phyloP scores from a whole-genome alignment of 92 coral and sea anemone genomes.

The Umimayanthus chanpuru region DNA sequence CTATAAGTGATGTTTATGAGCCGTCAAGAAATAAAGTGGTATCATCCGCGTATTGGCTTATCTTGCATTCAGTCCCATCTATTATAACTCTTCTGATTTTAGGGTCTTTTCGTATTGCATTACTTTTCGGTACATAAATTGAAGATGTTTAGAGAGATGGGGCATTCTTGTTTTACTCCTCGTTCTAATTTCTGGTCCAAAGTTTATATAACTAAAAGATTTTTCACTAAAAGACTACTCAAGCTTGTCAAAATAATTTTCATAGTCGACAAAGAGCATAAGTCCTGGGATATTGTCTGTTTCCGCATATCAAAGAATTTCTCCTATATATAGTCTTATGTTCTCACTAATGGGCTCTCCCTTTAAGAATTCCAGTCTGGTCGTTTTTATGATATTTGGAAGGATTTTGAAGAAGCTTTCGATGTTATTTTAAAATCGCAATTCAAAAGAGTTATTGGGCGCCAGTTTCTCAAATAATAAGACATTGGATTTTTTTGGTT shows the following conservation, averaged over 20 bases:
- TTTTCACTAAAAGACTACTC: constrained; percentile 38
- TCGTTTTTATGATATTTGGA: too few relatives aligned
- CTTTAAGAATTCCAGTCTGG: neutral
- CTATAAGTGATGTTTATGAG: neutral
- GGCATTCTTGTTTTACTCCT: constrained; percentile 22
- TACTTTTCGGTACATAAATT: constrained; percentile 34
- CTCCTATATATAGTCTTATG: constrained; percentile 30
- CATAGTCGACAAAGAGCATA: neutral
- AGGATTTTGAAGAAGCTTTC: too few relatives aligned
- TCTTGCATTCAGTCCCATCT: constrained; percentile 30
- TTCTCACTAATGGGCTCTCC: neutral
- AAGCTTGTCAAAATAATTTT: neutral
- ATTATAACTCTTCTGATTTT: constrained; percentile 8
- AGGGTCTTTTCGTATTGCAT: constrained; percentile 1
- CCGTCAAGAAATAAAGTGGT: too few relatives aligned
- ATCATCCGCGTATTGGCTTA: neutral
- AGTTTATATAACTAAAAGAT: neutral
- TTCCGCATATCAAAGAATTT: constrained; percentile 34
- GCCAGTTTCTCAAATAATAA: too few relatives aligned
- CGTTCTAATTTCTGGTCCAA: neutral
- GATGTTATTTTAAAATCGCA: too few relatives aligned
- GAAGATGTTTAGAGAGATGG: constrained; percentile 22
- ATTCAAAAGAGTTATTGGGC: too few relatives aligned
- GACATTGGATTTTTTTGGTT: too few relatives aligned
- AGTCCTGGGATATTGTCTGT: constrained; percentile 28